Evolutionary conservation across 2,113 vertebrate genomes (phyloP).

Genomic region (Natator depressus): DNA sequence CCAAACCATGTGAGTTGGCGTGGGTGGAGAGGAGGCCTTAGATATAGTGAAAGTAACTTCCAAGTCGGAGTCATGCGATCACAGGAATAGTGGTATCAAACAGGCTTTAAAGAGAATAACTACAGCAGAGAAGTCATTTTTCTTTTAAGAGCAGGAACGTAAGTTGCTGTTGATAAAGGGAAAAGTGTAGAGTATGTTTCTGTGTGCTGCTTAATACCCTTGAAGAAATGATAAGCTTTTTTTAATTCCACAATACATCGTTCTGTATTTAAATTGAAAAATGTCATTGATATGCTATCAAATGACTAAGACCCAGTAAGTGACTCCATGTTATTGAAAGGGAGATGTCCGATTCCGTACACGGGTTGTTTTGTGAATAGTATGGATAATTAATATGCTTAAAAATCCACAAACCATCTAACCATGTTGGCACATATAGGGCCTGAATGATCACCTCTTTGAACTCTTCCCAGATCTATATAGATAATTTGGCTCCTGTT

Average conservation of each 20-base stretch:
- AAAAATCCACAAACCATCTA: not conserved
- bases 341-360: not conserved
- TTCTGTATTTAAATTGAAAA: constrained; percentile 22
- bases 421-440: not conserved
- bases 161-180: not conserved
- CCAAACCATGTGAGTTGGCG: constrained; percentile 21
- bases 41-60: not conserved
- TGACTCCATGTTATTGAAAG: not conserved
- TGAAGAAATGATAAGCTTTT: not conserved
- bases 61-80: not conserved
- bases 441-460: not conserved
- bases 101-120: not conserved
- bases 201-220: not conserved
- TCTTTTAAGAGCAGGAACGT: not conserved
- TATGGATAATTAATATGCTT: not conserved
- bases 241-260: too few relatives aligned
- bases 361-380: not conserved
- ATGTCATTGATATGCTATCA: not conserved
- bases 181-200: not conserved
- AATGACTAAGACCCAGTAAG: not conserved
- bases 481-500: not conserved
- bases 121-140: not conserved
- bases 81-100: not conserved
- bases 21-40: not conserved
- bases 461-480: not conserved